phyloP scores from a whole-genome alignment of 2,113 vertebrate species.

The Etia nguti region DNA sequence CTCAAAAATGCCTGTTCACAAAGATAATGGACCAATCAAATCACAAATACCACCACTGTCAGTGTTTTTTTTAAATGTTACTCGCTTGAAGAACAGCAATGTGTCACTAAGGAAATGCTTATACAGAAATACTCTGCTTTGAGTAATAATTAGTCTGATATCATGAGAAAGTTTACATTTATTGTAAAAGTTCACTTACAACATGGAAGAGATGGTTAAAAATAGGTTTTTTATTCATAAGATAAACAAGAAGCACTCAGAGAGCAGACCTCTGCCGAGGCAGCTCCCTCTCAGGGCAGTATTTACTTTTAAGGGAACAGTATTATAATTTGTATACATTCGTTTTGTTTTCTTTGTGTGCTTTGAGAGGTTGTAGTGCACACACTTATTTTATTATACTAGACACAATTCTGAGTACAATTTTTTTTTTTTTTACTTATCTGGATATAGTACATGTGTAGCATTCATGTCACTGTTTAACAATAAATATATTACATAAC shows the following conservation, averaged over 20 bases:
- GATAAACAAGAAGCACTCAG: neutral
- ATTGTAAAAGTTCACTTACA: neutral
- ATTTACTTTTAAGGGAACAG: neutral
- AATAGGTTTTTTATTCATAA: accelerated
- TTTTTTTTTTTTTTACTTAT: neutral
- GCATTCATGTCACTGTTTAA: neutral
- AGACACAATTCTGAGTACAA: neutral
- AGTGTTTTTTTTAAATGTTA: accelerated
- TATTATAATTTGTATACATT: neutral
- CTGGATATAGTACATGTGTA: neutral
- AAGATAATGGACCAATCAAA: neutral
- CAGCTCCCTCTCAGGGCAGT: neutral
- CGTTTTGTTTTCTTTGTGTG: neutral
- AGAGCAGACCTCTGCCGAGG: accelerated
- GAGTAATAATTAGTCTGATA: neutral
- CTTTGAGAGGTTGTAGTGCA: neutral
- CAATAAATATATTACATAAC: neutral
- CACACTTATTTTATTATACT: neutral
- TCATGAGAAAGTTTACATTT: neutral
- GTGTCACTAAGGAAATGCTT: neutral
- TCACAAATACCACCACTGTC: neutral
- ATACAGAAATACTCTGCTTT: neutral
- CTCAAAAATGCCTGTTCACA: neutral
- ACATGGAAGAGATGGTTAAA: neutral
- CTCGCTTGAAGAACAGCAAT: neutral